These are phyloP conservation scores for Limnodromus scolopaceus DNA, from an alignment of 2,797 vertebrate genomes.

Conservation along the genomic window DNA sequence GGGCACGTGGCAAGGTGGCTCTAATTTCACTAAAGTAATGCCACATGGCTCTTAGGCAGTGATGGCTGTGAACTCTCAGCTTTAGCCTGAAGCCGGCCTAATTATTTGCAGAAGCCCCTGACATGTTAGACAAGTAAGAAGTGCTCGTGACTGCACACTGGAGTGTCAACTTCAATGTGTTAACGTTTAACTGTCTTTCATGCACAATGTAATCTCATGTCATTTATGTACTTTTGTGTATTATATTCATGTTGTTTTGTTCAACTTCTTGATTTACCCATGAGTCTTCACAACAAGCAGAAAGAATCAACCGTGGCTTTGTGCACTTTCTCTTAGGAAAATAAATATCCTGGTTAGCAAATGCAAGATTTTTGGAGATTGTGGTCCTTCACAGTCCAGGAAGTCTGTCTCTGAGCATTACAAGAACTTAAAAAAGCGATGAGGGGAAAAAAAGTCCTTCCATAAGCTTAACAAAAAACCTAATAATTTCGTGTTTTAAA, in stretches of 20 bases:
- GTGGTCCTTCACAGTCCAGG: neutral
- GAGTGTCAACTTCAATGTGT: neutral
- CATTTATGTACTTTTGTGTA: neutral
- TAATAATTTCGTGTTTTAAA: neutral
- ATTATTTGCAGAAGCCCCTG: neutral
- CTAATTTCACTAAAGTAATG: neutral
- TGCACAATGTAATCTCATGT: neutral
- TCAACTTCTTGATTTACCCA: neutral
- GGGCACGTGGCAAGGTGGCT: accelerated
- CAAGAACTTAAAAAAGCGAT: neutral
- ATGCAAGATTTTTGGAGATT: neutral
- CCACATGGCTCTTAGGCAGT: neutral
- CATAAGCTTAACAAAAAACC: neutral
- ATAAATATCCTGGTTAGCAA: neutral
- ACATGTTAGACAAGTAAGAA: neutral
- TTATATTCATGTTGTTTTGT: neutral
- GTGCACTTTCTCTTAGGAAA: neutral
- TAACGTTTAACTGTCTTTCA: neutral
- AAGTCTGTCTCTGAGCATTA: neutral
- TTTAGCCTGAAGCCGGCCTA: neutral
- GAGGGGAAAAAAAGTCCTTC: neutral
- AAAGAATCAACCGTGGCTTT: neutral
- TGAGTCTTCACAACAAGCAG: neutral
- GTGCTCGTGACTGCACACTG: neutral
- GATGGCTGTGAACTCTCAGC: neutral